Conservation (phyloP, 2,888 invertebrate species). For the Bhutanitis thaidina region DNA sequence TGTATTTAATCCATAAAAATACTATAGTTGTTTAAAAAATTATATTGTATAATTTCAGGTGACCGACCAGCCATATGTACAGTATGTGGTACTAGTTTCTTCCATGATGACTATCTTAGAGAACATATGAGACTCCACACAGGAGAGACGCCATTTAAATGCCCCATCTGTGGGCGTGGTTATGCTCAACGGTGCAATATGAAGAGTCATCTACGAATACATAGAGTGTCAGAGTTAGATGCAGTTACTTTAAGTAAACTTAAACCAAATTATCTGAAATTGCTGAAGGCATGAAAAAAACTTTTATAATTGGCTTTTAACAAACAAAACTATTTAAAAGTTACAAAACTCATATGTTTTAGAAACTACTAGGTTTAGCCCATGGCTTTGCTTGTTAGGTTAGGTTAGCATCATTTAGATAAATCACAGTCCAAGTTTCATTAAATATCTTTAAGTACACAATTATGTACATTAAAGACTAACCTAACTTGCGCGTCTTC, state of each 20-base stretch:
- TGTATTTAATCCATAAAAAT: no score
- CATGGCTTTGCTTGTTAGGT: no score
- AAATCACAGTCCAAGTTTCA: no score
- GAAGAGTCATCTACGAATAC: slow-evolving; percentile 69
- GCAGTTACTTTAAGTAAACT: slow-evolving; percentile 52
- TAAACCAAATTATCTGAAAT: slow-evolving; percentile 63
- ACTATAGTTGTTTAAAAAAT: no score
- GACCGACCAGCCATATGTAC: slow-evolving; percentile 63
- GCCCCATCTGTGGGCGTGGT: slow-evolving; percentile 67
- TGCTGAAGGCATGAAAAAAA: slow-evolving; percentile 46
- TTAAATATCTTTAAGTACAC: no score
- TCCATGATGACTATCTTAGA: slow-evolving; percentile 63
- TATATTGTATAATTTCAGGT: slow-evolving; percentile 43
- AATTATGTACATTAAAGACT: no score
- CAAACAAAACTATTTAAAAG: no score
- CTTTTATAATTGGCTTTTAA: no score
- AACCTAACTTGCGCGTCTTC: no score
- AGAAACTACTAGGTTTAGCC: no score
- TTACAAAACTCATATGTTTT: no score
- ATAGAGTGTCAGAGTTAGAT: slow-evolving; percentile 61
- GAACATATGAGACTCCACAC: slow-evolving; percentile 74
- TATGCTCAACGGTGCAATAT: slow-evolving; percentile 72
- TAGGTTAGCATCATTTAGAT: no score
- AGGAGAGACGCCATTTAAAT: slow-evolving; percentile 72
- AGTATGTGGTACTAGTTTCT: slow-evolving; percentile 62